phyloP scores from a whole-genome alignment of 2,797 vertebrate genomes.

The Hylomyscus alleni region DNA sequence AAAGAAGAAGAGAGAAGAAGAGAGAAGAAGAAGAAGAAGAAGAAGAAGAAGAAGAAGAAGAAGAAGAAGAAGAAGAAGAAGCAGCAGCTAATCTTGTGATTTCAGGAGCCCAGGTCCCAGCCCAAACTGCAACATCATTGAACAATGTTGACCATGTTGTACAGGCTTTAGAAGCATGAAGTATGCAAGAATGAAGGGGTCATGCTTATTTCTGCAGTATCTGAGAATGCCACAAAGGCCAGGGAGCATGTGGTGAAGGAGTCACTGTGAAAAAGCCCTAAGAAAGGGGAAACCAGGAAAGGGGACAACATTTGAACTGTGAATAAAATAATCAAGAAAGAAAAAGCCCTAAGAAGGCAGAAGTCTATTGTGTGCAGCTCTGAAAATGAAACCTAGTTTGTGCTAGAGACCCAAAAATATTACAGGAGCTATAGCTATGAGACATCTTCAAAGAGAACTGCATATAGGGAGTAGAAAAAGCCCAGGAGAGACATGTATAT shows the following conservation, averaged over 20 bases:
- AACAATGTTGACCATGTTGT: neutral
- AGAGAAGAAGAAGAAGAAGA: neutral
- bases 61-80: neutral
- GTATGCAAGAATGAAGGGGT: neutral
- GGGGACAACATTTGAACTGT: too few species aligned
- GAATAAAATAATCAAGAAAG: neutral
- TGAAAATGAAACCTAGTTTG: neutral
- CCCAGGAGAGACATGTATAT: neutral
- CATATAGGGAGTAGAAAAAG: neutral
- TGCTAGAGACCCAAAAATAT: neutral
- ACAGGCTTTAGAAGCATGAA: neutral
- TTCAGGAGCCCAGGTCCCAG: neutral
- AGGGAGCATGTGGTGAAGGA: neutral
- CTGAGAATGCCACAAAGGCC: neutral
- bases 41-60: too few species aligned
- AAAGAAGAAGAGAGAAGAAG: too few species aligned
- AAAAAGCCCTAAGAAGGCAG: neutral
- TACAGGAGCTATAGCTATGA: neutral
- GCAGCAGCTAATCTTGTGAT: neutral
- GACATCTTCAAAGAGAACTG: neutral
- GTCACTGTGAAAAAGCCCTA: neutral
- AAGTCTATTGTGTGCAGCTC: neutral
- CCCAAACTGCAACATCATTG: neutral
- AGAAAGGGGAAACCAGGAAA: neutral
- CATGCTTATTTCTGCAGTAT: neutral